Evolutionary conservation across 2,888 invertebrate genomes (phyloP), one percentile per base, ranked within the genome.

Genomic region (Tetrapedia diversipes): DNA sequence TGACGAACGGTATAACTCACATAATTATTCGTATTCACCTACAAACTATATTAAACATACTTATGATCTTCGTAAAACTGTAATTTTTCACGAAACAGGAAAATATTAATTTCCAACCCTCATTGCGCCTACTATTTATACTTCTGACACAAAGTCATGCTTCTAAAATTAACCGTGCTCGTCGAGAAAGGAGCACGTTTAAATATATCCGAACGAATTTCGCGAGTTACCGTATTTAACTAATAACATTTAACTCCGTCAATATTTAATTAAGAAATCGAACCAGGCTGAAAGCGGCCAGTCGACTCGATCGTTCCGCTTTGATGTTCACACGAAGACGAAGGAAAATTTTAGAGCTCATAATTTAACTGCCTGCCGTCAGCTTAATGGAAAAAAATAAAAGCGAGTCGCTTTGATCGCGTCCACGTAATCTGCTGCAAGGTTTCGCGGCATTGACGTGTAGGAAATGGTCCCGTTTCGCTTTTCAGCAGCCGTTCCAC

Each of bases 371-470:
- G 37, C 19, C 66, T 72, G 37, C 19, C 41, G 45, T 19, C 64
- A 14, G 47, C 49, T 32, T 66, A 53, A 72, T 59, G 53, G 65
- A 54, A 54, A n/a, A n/a, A 72, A 66, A 66, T 72, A 66, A 60
- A 66, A 71, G 57, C 24, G 32, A 7, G 27, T 10, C 43, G 22
- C 66, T 64, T 70, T 71, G 71, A 71, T 69, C 61, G 54, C 11
- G 41, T 47, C 39, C 22, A 11, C 45, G 45, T 43, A 32, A 59
- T 39, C 67, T 24, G 51, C 14, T 4, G n/a, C 24, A 54, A 29
- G 45, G 45, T 57, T 27, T 27, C 34, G n/a, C 56, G 27, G 37
- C 34, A 1, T 14, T 53, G 32, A 11, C 27, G 16, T 8, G 57
- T 4, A n/a, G 14, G 16, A 27, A 29, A 47, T 37, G 10, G 14